Percentiles rank a stretch among this genome's conserved stretches.
phyloP scores from a whole-genome alignment of 2,113 vertebrate species.

The Trogon surrucura region DNA sequence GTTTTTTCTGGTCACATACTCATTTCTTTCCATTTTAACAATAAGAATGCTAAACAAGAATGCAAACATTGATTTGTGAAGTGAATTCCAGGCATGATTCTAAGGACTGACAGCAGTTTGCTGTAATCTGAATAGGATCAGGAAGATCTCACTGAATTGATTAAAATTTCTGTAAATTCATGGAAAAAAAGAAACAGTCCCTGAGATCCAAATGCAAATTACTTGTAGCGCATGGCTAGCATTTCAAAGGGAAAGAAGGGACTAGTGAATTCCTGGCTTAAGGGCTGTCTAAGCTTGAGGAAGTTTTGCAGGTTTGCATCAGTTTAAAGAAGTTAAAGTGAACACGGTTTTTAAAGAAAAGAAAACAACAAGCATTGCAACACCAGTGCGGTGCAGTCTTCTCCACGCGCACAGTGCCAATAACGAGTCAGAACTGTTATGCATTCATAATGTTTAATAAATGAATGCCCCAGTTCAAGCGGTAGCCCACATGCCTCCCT shows the following conservation, averaged over 20 bases:
- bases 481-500: neutral
- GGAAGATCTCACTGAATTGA: neutral
- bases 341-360: neutral
- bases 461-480: neutral
- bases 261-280: neutral
- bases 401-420: slow-evolving; percentile 43
- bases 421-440: neutral
- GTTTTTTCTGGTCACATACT: slow-evolving; percentile 50
- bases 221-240: neutral
- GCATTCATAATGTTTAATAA: neutral
- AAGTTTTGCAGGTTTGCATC: neutral
- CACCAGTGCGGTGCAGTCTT: slow-evolving; percentile 69
- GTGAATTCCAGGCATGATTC: slow-evolving; percentile 18
- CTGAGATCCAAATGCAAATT: neutral
- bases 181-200: neutral
- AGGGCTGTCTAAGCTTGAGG: neutral
- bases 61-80: slow-evolving; percentile 16
- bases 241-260: neutral
- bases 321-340: neutral
- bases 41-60: neutral
- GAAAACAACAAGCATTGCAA: neutral
- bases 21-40: slow-evolving; percentile 10
- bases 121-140: neutral
- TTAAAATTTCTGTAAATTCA: neutral
- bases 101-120: slow-evolving; percentile 1